Percentiles rank a stretch among this genome's conserved stretches.
phyloP scores from a whole-genome alignment of 1,140 invertebrate species.

The Neodiprion fabricii region DNA sequence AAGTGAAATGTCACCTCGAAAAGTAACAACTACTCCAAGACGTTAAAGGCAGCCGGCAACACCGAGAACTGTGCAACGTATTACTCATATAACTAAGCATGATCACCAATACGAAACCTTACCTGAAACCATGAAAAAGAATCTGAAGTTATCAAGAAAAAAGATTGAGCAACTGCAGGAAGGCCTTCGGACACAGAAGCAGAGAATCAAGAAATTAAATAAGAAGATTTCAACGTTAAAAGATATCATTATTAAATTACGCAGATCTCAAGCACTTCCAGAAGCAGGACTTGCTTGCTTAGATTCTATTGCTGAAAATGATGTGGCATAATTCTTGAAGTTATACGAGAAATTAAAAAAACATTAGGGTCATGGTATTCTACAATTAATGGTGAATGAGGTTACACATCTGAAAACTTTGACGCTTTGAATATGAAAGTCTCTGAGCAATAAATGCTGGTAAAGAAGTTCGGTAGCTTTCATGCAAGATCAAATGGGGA shows the following conservation, averaged over 20 bases:
- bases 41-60: no score
- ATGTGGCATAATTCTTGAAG: neutral
- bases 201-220: neutral
- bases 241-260: neutral
- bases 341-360: neutral
- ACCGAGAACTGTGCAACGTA: no score
- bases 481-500: conserved; percentile 26
- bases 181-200: neutral
- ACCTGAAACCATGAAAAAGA: no score
- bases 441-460: conserved; percentile 11
- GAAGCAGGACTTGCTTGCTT: neutral
- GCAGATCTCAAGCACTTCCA: neutral
- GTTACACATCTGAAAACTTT: conserved; percentile 27
- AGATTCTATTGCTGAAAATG: neutral
- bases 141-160: no score
- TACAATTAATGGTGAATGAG: conserved; percentile 33
- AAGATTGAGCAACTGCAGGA: no score
- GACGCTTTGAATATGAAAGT: neutral
- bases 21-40: no score
- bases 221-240: neutral
- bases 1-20: no score
- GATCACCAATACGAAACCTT: no score
- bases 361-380: conserved; percentile 44
- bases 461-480: conserved; percentile 19
- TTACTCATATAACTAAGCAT: no score